A percentile compares a stretch with the other conserved stretches of the same genome.
Evolutionary conservation across 2,797 vertebrate genomes (phyloP).

Genomic region (Hydrophis major): DNA sequence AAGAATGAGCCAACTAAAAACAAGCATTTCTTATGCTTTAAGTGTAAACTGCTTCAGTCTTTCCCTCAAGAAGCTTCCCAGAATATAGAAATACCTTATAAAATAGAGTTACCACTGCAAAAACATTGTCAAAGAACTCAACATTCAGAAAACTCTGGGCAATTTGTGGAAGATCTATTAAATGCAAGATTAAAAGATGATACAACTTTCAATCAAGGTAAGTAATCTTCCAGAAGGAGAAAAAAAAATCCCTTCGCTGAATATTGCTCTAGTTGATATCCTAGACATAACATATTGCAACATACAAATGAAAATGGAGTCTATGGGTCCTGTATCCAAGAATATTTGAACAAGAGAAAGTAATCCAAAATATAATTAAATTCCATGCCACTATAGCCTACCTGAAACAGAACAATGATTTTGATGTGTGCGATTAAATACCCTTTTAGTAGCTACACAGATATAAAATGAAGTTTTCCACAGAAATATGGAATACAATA

Average conservation of each 20-base stretch:
- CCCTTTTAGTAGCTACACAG: not conserved
- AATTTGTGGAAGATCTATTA: slow-evolving; percentile 41
- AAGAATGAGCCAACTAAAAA: slow-evolving; percentile 34
- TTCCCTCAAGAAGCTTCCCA: slow-evolving; percentile 34
- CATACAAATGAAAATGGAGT: not conserved
- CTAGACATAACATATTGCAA: not conserved
- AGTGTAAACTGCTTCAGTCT: slow-evolving; percentile 54
- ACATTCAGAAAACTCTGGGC: slow-evolving; percentile 39
- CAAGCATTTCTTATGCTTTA: slow-evolving; percentile 56
- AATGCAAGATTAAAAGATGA: slow-evolving; percentile 11
- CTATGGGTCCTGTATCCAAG: not conserved
- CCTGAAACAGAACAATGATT: not conserved
- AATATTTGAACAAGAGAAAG: not conserved
- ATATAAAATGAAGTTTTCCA: not conserved
- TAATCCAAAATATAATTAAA: not conserved
- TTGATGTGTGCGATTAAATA: not conserved
- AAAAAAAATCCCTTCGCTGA: not conserved
- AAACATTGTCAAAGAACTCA: slow-evolving; percentile 43
- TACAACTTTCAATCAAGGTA: slow-evolving; percentile 56
- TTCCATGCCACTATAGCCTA: not conserved
- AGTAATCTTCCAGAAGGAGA: slow-evolving; percentile 36
- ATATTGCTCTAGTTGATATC: not conserved
- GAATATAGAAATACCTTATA: slow-evolving; percentile 37
- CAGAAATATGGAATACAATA: not conserved
- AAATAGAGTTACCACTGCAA: slow-evolving; percentile 16